Percentiles rank a stretch among this genome's conserved stretches.
Conservation (phyloP, 2,888 invertebrate species). For the Asteroscopus sphinx region DNA sequence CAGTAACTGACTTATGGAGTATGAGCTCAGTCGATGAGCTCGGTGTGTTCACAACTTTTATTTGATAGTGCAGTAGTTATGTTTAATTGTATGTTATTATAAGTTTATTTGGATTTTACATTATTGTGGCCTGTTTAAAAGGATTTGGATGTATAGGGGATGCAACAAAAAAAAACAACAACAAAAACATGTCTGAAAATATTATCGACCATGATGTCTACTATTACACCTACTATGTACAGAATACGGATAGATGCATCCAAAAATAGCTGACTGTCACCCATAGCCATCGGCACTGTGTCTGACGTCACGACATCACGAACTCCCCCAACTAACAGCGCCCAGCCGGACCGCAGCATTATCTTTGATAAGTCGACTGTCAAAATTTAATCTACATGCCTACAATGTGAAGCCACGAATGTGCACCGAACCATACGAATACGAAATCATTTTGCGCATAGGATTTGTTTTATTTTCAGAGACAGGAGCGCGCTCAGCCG, state of each 20-base stretch:
- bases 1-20: slow-evolving; percentile 79
- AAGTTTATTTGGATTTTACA: neutral
- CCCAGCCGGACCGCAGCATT: slow-evolving; percentile 59
- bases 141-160: too few species aligned
- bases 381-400: slow-evolving; percentile 71
- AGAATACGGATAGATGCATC: neutral
- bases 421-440: slow-evolving; percentile 68
- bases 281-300: slow-evolving; percentile 15
- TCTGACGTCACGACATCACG: slow-evolving; percentile 48
- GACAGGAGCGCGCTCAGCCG: slow-evolving; percentile 70
- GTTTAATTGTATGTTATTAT: neutral
- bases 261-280: slow-evolving; percentile 35
- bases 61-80: slow-evolving; percentile 3
- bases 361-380: slow-evolving; percentile 73
- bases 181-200: too few species aligned
- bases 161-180: too few species aligned
- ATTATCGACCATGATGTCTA: too few species aligned
- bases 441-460: slow-evolving; percentile 73
- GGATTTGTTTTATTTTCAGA: slow-evolving; percentile 75
- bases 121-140: neutral
- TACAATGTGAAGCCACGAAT: slow-evolving; percentile 64
- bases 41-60: slow-evolving; percentile 48
- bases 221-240: too few species aligned
- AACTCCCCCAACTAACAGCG: slow-evolving; percentile 52
- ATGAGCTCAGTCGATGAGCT: slow-evolving; percentile 48